Evolutionary conservation across 2,113 vertebrate genomes (phyloP).

Genomic region (Phrynosoma platyrhinos): DNA sequence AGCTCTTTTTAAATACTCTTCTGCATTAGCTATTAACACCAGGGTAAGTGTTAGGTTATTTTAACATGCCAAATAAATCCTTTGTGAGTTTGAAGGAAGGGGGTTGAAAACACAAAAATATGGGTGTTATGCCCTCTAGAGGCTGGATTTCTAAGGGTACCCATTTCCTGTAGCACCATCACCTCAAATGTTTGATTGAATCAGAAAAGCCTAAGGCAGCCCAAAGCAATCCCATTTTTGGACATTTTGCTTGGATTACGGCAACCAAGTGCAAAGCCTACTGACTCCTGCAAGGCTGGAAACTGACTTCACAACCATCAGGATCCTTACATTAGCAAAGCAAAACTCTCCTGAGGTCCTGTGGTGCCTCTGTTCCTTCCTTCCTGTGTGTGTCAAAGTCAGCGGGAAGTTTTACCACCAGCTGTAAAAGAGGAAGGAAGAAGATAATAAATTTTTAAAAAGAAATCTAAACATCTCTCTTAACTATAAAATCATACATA

Average conservation of each 20-base stretch:
- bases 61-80: background rate
- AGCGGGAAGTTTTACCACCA: background rate
- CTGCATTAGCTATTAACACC: constrained; percentile 27
- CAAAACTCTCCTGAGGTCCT: background rate
- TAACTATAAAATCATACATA: background rate
- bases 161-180: background rate
- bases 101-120: background rate
- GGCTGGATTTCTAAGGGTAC: background rate
- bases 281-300: background rate
- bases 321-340: background rate
- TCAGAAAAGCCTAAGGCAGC: background rate
- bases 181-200: background rate
- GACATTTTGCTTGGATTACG: background rate
- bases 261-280: background rate
- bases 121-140: constrained; percentile 29
- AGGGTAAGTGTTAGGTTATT: constrained; percentile 6
- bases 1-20: constrained; percentile 20
- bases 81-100: background rate
- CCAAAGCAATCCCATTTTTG: background rate
- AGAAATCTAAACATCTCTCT: too few relatives aligned
- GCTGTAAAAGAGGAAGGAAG: background rate
- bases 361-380: background rate
- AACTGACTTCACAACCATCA: background rate
- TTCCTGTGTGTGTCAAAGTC: background rate
- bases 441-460: background rate